A percentile compares a stretch with the other conserved stretches of the same genome.
Conservation (phyloP, 2,888 invertebrate species). For the Drosophila neoperkinsi region DNA sequence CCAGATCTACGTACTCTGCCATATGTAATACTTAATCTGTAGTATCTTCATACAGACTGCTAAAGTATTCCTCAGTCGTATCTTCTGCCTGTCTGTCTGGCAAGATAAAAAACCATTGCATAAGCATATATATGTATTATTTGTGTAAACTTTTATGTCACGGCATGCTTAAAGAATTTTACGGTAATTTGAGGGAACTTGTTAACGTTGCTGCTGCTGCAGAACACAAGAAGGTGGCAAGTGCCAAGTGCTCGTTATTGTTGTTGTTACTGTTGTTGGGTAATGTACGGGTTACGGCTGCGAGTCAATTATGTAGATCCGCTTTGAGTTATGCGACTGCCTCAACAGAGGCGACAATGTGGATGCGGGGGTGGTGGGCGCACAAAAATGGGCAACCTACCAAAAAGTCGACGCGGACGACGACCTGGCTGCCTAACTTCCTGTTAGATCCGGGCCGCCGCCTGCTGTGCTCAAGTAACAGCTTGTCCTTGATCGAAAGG, state of each 20-base stretch:
- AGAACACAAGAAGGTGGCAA: constrained; percentile 45
- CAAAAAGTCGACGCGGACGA: constrained; percentile 7
- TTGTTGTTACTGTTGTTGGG: constrained; percentile 22
- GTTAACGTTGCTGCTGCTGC: constrained; percentile 54
- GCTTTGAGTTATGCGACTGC: constrained; percentile 73
- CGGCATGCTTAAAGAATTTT: constrained; percentile 49
- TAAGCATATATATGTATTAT: constrained; percentile 17
- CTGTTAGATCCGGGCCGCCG: neutral
- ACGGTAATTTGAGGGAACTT: constrained; percentile 56
- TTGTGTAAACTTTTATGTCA: constrained; percentile 53
- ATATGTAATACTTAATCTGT: neutral
- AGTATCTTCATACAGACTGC: neutral
- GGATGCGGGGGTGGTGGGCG: too few species aligned
- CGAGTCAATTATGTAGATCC: constrained; percentile 79
- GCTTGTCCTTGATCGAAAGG: neutral
- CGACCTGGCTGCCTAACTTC: constrained; percentile 7
- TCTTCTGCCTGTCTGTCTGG: too few species aligned
- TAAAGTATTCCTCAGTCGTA: neutral
- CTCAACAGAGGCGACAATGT: neutral
- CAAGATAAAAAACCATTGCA: constrained; percentile 15
- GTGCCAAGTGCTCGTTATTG: constrained; percentile 48
- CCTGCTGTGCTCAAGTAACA: constrained; percentile 26
- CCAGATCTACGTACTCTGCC: neutral
- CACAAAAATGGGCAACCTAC: constrained; percentile 23
- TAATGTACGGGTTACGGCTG: constrained; percentile 66